These are phyloP conservation scores for Zaprionus capensis DNA, from an alignment of 1,140 invertebrate genomes.

Conservation along the genomic window DNA sequence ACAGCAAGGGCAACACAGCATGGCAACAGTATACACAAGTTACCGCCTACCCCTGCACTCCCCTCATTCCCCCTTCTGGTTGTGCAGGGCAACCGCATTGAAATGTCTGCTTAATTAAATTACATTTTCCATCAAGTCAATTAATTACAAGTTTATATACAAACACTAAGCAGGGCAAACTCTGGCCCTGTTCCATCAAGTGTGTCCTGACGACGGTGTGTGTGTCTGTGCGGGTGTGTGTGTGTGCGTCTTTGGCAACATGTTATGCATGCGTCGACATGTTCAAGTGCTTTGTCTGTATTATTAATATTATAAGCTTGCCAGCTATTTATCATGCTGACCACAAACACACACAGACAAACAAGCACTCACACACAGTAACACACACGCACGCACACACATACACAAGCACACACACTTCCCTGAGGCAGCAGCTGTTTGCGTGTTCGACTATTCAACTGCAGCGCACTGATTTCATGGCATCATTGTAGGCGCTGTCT, in stretches of 20 bases:
- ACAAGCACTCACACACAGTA: neutral
- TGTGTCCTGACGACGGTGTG: slow-evolving; percentile 20
- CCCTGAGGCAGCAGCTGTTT: slow-evolving; percentile 1
- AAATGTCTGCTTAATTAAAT: slow-evolving; percentile 83
- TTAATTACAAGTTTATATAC: slow-evolving; percentile 79
- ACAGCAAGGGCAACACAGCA: slow-evolving; percentile 41
- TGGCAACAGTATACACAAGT: slow-evolving; percentile 33
- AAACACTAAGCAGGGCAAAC: slow-evolving; percentile 45
- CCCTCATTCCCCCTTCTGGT: neutral
- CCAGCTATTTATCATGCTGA: slow-evolving; percentile 77
- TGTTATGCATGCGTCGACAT: slow-evolving; percentile 78
- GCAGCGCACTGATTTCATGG: slow-evolving; percentile 61
- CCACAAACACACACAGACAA: slow-evolving; percentile 26
- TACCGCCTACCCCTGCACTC: neutral
- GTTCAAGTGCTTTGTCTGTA: slow-evolving; percentile 78
- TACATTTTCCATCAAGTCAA: slow-evolving; percentile 84
- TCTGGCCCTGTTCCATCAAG: slow-evolving; percentile 13
- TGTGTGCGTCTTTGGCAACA: slow-evolving; percentile 55
- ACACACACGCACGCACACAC: neutral
- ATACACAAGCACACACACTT: slow-evolving; percentile 25
- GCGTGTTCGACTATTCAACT: slow-evolving; percentile 46
- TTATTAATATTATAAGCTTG: slow-evolving; percentile 83
- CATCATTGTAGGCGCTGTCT: slow-evolving; percentile 17
- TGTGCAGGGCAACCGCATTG: slow-evolving; percentile 67
- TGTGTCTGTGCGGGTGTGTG: slow-evolving; percentile 25